Percentiles rank a stretch among this genome's conserved stretches.
Evolutionary conservation across 2,113 vertebrate species (phyloP).

Genomic region (Eudyptes chrysolophus): DNA sequence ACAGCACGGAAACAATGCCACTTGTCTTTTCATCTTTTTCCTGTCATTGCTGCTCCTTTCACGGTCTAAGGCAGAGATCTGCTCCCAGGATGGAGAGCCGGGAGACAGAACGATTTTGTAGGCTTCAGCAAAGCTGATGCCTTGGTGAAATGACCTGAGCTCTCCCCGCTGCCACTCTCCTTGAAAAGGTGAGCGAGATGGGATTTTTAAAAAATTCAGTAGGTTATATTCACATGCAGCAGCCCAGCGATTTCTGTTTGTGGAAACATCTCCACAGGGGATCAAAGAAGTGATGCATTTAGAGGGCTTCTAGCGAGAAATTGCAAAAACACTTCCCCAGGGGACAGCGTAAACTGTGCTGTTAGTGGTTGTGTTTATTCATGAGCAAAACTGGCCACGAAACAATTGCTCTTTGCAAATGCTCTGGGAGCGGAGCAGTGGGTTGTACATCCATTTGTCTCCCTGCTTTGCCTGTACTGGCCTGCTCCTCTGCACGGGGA

Average conservation of each 20-base stretch:
- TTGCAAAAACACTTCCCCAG: neutral
- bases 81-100: neutral
- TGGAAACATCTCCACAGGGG: neutral
- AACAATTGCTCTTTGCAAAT: rapidly evolving
- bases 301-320: constrained; percentile 36
- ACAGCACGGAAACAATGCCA: rapidly evolving
- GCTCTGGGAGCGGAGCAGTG: neutral
- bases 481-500: neutral
- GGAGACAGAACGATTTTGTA: rapidly evolving
- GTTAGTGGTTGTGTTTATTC: neutral
- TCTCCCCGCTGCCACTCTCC: neutral
- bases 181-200: neutral
- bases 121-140: neutral
- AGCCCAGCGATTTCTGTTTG: neutral
- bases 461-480: neutral
- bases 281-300: neutral
- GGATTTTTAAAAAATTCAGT: neutral
- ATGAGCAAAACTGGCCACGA: neutral
- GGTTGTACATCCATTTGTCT: too few relatives aligned
- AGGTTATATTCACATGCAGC: neutral
- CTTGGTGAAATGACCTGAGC: rapidly evolving
- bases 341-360: neutral
- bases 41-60: neutral
- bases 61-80: neutral
- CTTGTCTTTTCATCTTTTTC: neutral